These are phyloP conservation scores for Empidonax alnorum DNA, from an alignment of 2,113 vertebrate species.

Conservation along the genomic window DNA sequence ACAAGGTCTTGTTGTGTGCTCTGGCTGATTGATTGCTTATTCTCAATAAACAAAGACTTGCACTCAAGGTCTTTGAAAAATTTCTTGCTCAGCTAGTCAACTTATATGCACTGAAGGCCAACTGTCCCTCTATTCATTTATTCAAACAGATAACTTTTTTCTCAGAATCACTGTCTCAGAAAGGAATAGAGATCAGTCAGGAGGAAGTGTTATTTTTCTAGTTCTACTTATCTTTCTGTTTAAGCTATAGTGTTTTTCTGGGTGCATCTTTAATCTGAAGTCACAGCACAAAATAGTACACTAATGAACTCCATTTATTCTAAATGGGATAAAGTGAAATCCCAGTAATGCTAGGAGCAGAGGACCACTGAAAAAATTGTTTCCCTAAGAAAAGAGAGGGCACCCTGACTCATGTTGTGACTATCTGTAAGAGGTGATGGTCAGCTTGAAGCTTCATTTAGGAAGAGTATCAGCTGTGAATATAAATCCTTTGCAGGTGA, in stretches of 20 bases:
- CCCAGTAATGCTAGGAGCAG: not conserved
- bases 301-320: not conserved
- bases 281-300: not conserved
- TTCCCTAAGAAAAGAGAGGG: not conserved
- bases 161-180: not conserved
- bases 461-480: not conserved
- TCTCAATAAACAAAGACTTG: constrained; percentile 47
- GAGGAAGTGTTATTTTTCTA: not conserved
- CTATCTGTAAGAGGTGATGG: not conserved
- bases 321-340: not conserved
- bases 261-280: not conserved
- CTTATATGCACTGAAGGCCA: not conserved
- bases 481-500: not conserved
- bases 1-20: constrained; percentile 37
- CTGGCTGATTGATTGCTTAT: constrained; percentile 43
- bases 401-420: not conserved
- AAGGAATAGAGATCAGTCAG: not conserved
- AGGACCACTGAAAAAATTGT: not conserved
- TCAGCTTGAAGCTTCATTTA: not conserved
- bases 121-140: not conserved
- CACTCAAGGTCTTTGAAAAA: constrained; percentile 37
- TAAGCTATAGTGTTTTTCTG: not conserved
- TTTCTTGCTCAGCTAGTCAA: not conserved
- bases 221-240: not conserved
- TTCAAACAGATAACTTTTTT: not conserved